phyloP scores from a whole-genome alignment of 1,140 invertebrate genomes.

The Macrotrachela quadricornifera region DNA sequence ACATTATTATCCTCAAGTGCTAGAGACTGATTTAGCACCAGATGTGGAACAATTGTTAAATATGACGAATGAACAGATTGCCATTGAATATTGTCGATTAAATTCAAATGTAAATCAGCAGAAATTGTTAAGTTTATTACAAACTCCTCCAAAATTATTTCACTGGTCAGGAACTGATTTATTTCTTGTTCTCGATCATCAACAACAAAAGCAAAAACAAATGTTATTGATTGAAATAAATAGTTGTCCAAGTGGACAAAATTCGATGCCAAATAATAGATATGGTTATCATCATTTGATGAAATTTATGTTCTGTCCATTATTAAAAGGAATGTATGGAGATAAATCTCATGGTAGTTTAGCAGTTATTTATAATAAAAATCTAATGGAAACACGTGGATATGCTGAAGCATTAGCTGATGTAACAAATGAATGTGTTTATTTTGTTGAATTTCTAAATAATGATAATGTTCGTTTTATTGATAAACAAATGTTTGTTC shows the following conservation, averaged over 20 bases:
- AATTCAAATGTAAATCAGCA: not conserved
- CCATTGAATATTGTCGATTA: not conserved
- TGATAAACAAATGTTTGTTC: not conserved
- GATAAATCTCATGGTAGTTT: not conserved
- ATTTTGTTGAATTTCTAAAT: not conserved
- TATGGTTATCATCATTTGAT: not conserved
- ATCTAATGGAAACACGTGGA: not conserved
- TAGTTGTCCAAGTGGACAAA: not conserved
- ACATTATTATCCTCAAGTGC: no score
- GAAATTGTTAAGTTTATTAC: not conserved
- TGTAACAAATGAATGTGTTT: not conserved
- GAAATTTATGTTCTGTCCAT: no score
- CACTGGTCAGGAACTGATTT: constrained; percentile 1
- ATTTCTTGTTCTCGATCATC: not conserved
- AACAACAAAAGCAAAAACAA: not conserved
- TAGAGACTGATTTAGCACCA: no score
- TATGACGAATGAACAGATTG: not conserved
- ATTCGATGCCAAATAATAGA: not conserved
- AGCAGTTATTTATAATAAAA: constrained; percentile 1
- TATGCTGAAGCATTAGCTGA: not conserved
- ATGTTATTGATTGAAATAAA: not conserved
- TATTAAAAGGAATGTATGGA: no score
- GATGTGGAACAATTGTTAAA: constrained; percentile 1
- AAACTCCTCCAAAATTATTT: not conserved
- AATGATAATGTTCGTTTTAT: not conserved